Conservation (phyloP, 2,797 vertebrate genomes). For the Danio albolineatus region DNA sequence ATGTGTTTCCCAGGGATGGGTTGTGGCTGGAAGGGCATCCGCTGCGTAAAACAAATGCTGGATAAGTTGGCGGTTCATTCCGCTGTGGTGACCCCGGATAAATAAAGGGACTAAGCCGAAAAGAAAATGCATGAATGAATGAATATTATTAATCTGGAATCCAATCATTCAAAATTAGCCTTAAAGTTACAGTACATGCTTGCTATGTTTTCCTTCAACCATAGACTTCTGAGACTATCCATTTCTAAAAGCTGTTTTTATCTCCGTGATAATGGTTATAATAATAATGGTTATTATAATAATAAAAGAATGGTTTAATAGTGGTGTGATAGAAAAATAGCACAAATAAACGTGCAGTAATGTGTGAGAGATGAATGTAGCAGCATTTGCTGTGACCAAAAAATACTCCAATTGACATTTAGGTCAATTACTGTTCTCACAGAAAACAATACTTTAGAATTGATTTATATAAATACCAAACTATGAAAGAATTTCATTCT, state of each 20-base stretch:
- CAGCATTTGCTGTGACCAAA: not conserved
- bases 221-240: too few relatives aligned
- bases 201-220: not conserved
- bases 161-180: not conserved
- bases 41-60: too few relatives aligned
- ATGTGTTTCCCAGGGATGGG: too few relatives aligned
- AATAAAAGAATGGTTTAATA: not conserved
- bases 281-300: too few relatives aligned
- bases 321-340: not conserved
- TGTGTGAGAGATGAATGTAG: not conserved
- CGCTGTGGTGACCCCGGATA: too few relatives aligned
- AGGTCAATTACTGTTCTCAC: not conserved
- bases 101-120: too few relatives aligned
- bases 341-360: not conserved
- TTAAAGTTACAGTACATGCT: not conserved
- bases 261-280: too few relatives aligned
- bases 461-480: not conserved
- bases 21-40: too few relatives aligned
- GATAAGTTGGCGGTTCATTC: too few relatives aligned
- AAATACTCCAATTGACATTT: not conserved
- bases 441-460: too few relatives aligned
- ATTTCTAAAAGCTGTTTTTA: too few relatives aligned
- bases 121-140: too few relatives aligned
- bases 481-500: not conserved
- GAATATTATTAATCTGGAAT: not conserved